Conservation (phyloP, 2,113 vertebrate species). For the Tauraco erythrolophus region DNA sequence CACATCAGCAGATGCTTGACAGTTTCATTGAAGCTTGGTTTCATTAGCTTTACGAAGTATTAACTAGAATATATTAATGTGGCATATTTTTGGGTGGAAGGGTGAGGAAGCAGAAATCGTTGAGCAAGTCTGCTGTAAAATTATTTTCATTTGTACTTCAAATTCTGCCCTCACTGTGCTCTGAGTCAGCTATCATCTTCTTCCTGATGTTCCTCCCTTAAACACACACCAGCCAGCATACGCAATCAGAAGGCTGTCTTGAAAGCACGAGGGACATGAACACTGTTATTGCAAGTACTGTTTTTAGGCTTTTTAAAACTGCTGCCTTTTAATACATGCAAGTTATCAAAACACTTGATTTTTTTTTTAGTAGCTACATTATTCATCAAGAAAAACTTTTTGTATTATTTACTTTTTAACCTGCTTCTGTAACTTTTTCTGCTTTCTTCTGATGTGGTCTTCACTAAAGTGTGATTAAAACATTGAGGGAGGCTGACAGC, state of each 20-base stretch:
- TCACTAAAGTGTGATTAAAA: background rate
- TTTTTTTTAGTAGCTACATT: background rate
- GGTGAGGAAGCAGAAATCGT: background rate
- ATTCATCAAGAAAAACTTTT: background rate
- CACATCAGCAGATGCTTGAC: background rate
- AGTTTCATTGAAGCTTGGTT: background rate
- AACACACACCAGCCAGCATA: accelerated
- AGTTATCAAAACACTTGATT: background rate
- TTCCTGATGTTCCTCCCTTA: background rate
- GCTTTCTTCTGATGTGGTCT: background rate
- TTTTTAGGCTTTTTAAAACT: background rate
- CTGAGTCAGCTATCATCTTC: background rate
- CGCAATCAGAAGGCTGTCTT: background rate
- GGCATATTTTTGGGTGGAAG: background rate
- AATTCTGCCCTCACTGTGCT: background rate
- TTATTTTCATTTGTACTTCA: background rate
- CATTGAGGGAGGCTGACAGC: background rate
- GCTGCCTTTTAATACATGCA: background rate
- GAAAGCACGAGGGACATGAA: background rate
- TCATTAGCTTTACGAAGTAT: background rate
- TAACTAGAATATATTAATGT: background rate
- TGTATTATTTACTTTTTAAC: background rate
- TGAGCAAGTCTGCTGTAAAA: background rate
- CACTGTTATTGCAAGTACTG: background rate
- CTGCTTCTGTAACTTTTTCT: background rate